Conservation (phyloP, 2,888 invertebrate species). For the Microplitis deprimator region DNA sequence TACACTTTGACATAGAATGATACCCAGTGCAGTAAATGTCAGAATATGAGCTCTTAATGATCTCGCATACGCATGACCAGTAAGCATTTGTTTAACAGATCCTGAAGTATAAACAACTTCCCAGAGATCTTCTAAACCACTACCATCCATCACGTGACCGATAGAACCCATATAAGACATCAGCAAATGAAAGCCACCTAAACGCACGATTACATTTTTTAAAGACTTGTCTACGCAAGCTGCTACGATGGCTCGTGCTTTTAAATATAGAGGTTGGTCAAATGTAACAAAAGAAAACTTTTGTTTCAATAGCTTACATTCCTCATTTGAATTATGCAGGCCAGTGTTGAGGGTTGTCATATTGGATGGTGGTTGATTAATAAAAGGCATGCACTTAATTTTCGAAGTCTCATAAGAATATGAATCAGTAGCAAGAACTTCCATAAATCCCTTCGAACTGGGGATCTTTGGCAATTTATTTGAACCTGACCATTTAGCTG, state of each 20-base stretch:
- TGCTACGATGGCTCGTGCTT: conserved; percentile 14
- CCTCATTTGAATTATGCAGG: conserved; percentile 3
- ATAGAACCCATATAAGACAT: conserved; percentile 46
- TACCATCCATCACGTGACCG: conserved; percentile 46
- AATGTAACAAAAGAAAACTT: conserved; percentile 20
- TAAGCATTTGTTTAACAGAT: conserved; percentile 39
- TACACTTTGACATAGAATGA: conserved; percentile 30
- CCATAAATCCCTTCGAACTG: conserved; percentile 20
- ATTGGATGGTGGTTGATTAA: conserved; percentile 32
- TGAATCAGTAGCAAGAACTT: neutral
- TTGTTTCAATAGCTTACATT: conserved; percentile 18
- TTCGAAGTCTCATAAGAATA: conserved; percentile 9
- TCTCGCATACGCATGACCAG: conserved; percentile 40
- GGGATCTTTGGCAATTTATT: conserved; percentile 17
- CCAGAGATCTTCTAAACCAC: conserved; percentile 48
- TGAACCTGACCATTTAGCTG: too few relatives aligned
- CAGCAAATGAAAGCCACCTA: conserved; percentile 46
- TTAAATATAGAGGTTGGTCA: conserved; percentile 25
- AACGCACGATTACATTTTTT: conserved; percentile 19
- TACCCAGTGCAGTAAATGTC: conserved; percentile 41
- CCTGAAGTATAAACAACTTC: conserved; percentile 39
- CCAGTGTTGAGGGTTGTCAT: conserved; percentile 23
- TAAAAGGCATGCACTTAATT: conserved; percentile 29
- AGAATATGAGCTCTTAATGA: conserved; percentile 43
- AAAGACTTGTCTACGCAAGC: neutral